Percentiles rank a stretch among this genome's conserved stretches.
Evolutionary conservation across 2,113 vertebrate species (phyloP).

Genomic region (Chlorocebus sabaeus): DNA sequence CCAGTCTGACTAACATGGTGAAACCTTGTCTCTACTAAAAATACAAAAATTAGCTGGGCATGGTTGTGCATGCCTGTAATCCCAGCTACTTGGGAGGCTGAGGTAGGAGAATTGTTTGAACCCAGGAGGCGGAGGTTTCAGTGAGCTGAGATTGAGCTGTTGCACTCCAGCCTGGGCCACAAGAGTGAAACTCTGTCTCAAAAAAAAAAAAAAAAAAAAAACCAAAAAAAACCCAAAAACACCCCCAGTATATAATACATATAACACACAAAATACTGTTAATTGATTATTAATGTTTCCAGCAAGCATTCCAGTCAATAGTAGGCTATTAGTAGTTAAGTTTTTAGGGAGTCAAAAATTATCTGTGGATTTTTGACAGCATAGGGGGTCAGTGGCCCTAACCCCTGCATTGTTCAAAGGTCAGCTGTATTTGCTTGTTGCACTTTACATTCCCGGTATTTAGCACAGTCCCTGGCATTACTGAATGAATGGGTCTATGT

Average conservation of each 20-base stretch:
- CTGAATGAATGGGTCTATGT: background rate
- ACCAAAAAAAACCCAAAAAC: no score
- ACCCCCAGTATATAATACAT: background rate
- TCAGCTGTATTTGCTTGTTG: background rate
- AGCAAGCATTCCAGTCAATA: background rate
- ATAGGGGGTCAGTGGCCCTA: fast-evolving
- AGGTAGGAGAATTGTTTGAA: no score
- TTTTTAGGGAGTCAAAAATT: background rate
- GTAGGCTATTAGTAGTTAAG: background rate
- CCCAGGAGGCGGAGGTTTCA: no score
- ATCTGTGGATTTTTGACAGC: background rate
- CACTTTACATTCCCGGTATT: background rate
- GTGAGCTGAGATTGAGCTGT: no score
- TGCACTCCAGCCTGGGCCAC: no score
- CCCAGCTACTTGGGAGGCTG: no score
- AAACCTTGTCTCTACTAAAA: no score
- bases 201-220: no score
- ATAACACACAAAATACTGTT: background rate
- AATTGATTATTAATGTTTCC: background rate
- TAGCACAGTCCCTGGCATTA: background rate
- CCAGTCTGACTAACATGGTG: no score
- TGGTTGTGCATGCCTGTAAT: no score
- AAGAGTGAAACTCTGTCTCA: no score
- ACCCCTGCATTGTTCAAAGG: background rate
- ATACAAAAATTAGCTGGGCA: no score